Evolutionary conservation across 2,888 invertebrate species (phyloP), one percentile per base, ranked within the genome.

Genomic region (Nudaria mundana): DNA sequence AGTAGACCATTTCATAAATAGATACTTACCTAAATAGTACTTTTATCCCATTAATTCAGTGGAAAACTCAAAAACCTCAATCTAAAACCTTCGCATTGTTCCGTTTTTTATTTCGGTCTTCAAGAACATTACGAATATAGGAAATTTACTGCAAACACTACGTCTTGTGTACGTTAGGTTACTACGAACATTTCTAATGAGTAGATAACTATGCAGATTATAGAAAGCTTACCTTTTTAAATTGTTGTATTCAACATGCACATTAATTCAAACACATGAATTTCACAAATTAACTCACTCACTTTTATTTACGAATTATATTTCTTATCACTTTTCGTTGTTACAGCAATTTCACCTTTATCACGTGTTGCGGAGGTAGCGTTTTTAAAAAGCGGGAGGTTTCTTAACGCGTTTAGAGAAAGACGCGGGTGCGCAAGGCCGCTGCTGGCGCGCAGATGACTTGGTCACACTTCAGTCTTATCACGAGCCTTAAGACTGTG

Each of bases 401-500:
- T 39, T 22, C n/a, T n/a, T 16, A 43, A 37, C 30, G 36, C 32
- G 36, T 12, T 37, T 28, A 26, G 48, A 52, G 34, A 34, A 30
- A 45, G 63, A 74, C 72, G 69, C 79, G 82, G 63, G 80, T 72
- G 81, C 76, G 64, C 78, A 64, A 65, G 63, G 62, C 59, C 70
- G 72, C 48, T 66, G 83, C 82, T 79, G 81, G 46, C 34, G 76
- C 77, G 82, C 75, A 61, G 80, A 77, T 78, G 71, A 63, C 67
- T 68, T 67, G 56, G 55, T 60, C 63, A 68, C 63, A 11, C 29
- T 26, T 33, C 37, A 60, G 62, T 80, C 72, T 81, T 86, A 86
- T 83, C 86, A 80, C 70, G 71, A 78, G 71, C 57, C 67, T 58
- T 49, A 34, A 24, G 41, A 49, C 41, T 45, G 28, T 42, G 48